Conservation (phyloP, 2,888 invertebrate species). For the Cylindroiulus punctatus region DNA sequence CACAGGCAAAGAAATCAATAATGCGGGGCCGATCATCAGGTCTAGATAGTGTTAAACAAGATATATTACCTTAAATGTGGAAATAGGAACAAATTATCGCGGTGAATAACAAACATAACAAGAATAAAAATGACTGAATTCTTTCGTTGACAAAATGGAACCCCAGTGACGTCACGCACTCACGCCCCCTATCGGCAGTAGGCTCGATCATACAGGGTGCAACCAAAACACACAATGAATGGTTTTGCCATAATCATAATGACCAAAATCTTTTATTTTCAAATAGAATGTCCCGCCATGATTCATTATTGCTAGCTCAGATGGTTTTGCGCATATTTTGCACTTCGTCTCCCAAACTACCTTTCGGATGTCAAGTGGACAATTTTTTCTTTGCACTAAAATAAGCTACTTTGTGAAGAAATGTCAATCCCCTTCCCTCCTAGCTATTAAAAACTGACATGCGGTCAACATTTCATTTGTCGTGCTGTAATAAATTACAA, state of each 20-base stretch:
- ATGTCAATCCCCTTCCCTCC: neutral
- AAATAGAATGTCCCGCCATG: slow-evolving; percentile 31
- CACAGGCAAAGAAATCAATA: neutral
- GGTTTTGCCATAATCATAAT: neutral
- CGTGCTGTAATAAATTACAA: slow-evolving; percentile 5
- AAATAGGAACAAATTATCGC: neutral
- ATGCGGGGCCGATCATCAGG: neutral
- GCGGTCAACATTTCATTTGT: neutral
- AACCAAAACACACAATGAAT: neutral
- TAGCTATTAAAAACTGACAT: neutral
- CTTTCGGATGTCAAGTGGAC: neutral
- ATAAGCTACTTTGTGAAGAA: slow-evolving; percentile 22
- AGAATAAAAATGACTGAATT: neutral
- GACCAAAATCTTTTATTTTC: slow-evolving; percentile 33
- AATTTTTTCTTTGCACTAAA: neutral
- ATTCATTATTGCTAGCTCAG: neutral
- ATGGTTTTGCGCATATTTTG: neutral
- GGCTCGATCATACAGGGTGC: neutral
- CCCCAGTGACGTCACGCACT: neutral
- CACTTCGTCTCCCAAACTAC: too few species aligned
- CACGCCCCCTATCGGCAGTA: slow-evolving; percentile 12
- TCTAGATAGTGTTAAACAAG: neutral
- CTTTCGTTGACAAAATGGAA: neutral
- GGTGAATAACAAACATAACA: neutral
- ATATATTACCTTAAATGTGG: slow-evolving; percentile 6